A percentile compares a stretch with the other conserved stretches of the same genome.
Evolutionary conservation across 2,888 invertebrate species (phyloP).

Genomic region (Drosophila seclusa): DNA sequence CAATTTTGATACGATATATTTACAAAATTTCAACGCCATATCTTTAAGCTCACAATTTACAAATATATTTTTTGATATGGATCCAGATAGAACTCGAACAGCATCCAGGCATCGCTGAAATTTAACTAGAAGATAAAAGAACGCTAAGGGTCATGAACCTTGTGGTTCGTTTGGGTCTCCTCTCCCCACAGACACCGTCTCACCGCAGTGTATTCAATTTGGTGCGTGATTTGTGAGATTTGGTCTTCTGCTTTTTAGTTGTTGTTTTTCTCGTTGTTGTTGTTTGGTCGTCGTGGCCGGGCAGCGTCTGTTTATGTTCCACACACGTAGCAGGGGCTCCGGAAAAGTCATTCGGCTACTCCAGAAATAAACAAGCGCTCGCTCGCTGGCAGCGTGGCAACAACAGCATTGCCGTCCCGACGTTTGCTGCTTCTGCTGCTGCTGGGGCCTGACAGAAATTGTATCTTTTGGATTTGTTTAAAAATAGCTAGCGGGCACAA

Average conservation of each 20-base stretch:
- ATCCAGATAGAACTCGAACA: conserved; percentile 18
- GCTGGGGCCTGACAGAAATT: conserved; percentile 52
- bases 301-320: conserved; percentile 67
- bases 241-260: conserved; percentile 22
- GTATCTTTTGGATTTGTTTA: conserved; percentile 62
- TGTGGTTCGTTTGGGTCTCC: conserved; percentile 38
- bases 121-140: conserved; percentile 20
- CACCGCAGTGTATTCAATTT: conserved; percentile 31
- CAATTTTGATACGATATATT: conserved; percentile 27
- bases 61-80: neutral
- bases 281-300: conserved; percentile 25
- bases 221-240: conserved; percentile 47
- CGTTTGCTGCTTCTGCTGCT: conserved; percentile 26
- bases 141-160: conserved; percentile 67
- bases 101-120: conserved; percentile 14
- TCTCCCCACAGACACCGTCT: neutral
- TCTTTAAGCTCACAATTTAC: neutral
- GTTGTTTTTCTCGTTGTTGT: conserved; percentile 25
- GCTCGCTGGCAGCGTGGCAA: conserved; percentile 52
- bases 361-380: conserved; percentile 72
- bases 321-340: conserved; percentile 68
- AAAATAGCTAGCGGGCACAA: conserved; percentile 57
- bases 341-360: conserved; percentile 78
- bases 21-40: conserved; percentile 20
- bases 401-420: conserved; percentile 22